Percentiles rank a stretch among this genome's conserved stretches.
Evolutionary conservation across 2,888 invertebrate genomes (phyloP).

Genomic region (Lasius platythorax): DNA sequence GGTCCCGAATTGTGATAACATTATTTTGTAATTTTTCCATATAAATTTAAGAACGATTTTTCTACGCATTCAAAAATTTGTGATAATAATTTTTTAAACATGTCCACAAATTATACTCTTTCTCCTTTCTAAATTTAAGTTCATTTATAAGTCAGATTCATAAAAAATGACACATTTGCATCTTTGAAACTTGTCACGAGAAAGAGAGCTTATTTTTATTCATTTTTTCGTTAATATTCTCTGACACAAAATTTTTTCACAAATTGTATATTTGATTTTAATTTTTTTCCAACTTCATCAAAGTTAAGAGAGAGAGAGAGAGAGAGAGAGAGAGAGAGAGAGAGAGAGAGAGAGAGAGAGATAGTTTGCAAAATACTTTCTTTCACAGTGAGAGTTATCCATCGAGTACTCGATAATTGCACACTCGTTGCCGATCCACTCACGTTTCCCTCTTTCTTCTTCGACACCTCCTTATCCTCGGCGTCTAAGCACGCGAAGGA

Average conservation of each 20-base stretch:
- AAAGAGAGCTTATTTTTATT: background rate
- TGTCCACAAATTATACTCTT: background rate
- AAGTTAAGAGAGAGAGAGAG: background rate
- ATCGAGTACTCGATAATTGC: conserved; percentile 12
- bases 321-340: no score
- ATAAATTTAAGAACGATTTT: background rate
- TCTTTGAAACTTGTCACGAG: background rate
- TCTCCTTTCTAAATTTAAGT: background rate
- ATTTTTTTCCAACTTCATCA: background rate
- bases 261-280: background rate
- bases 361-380: background rate
- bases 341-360: no score
- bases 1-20: background rate
- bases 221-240: background rate
- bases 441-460: conserved; percentile 47
- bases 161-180: background rate
- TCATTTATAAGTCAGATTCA: background rate
- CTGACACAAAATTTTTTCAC: background rate
- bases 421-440: conserved; percentile 1
- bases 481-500: conserved; percentile 55
- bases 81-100: background rate
- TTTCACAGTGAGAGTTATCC: background rate
- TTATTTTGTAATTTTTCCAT: background rate
- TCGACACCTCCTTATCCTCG: conserved; percentile 26
- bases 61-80: background rate